Conservation (phyloP, 2,888 invertebrate genomes). For the Tigriopus californicus region DNA sequence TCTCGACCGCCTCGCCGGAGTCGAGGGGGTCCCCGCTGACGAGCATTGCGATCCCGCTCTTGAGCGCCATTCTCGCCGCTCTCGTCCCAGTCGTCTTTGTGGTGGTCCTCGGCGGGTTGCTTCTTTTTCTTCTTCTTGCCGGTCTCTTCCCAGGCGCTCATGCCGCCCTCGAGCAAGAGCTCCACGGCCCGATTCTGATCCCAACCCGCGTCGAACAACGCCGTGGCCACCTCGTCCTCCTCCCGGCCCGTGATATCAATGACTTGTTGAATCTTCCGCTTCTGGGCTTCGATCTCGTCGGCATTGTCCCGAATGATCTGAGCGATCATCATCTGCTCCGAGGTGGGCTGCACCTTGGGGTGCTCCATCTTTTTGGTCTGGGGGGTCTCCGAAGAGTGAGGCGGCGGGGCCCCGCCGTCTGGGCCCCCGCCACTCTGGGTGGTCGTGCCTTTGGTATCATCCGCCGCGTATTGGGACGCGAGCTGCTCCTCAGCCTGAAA, state of each 20-base stretch:
- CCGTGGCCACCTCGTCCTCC: conserved; percentile 17
- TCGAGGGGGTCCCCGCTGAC: conserved; percentile 28
- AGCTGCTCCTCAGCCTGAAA: too few relatives aligned
- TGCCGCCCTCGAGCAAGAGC: conserved; percentile 18
- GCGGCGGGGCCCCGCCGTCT: too few relatives aligned
- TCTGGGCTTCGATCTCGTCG: conserved; percentile 3
- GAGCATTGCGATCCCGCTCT: conserved; percentile 21
- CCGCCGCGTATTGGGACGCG: too few relatives aligned
- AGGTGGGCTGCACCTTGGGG: conserved; percentile 38
- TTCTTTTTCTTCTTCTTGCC: conserved; percentile 65
- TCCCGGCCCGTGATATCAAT: conserved; percentile 13
- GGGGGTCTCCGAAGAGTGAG: not conserved
- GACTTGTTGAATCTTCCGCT: conserved; percentile 9
- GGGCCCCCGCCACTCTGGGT: too few relatives aligned
- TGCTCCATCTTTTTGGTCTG: not conserved
- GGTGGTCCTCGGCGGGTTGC: conserved; percentile 33
- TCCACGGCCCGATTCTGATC: conserved; percentile 12
- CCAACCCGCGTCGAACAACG: conserved; percentile 15
- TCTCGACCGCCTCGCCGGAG: conserved; percentile 30
- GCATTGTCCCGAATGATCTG: conserved; percentile 37
- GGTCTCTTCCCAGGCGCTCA: conserved; percentile 67
- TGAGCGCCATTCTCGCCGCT: conserved; percentile 16
- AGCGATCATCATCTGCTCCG: conserved; percentile 66
- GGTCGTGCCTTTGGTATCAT: too few relatives aligned
- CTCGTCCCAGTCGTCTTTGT: conserved; percentile 13